Evolutionary conservation across 2,888 invertebrate genomes (phyloP), one percentile per base, ranked within the genome.

Genomic region (Cosmopolites sordidus): DNA sequence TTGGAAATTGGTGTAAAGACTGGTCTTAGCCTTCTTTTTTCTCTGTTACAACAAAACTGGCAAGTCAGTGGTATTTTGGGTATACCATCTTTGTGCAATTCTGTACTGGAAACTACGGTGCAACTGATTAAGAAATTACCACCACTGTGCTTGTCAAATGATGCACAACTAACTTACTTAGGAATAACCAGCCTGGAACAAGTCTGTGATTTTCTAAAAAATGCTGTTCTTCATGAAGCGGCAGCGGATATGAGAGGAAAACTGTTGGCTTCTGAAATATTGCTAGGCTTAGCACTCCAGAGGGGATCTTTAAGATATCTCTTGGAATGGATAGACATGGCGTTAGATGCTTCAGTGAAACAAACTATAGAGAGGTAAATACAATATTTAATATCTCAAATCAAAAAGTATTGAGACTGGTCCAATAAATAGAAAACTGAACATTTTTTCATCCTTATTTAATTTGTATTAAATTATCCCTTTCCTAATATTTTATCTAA

Each of bases 301-400:
- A 67, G 83, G 59, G 83, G 83, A 14, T 80, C 80, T 9, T 71
- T 83, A 15, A 69, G 79, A 38, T 79, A 79, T 65, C 67, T 83
- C 16, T 68, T 83, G 41, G 80, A 83, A 62, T 83, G 83, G 83
- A 77, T 83, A 42, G 78, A 81, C 56, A 76, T 82, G 76, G 81
- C 82, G 9, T 70, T 83, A 42, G 73, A 74, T 42, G 73, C 71
- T 5, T 66, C 70, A n/a, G 51, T 46, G 16, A 57, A 54, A 16
- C 37, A 49, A 30, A 40, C 39, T 12, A 50, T 57, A 27, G 45
- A 57, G 44, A 57, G 56, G 56, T 53, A 18, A 12, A n/a, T 27
- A 18, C 27, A 27, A 16, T 37, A 27, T 41, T 48, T 22, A 8
- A 22, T 22, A 8, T 22, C n/a, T 22, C 22, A 22, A 22, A 22